Base-by-base conservation (phyloP, 2,888 invertebrate species). In the Kuschelorhynchus macadamiae region DNA sequence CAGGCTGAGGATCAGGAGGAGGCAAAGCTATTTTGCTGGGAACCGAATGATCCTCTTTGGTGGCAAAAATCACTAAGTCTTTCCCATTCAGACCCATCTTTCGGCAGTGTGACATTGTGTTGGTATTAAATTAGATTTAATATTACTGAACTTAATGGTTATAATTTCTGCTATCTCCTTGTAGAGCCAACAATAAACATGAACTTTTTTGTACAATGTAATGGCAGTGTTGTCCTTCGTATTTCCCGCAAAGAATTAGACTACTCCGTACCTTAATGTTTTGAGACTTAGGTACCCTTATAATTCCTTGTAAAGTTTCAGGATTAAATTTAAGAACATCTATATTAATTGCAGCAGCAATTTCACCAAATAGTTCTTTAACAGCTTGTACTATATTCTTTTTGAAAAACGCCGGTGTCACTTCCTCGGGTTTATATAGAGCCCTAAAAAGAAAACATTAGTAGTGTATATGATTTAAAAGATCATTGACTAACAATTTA, bases 21-120 rank as follows among this genome's bases (percentile, higher is more conserved):
- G 94, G 92, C 72, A 94, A 84, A 62, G 83, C 81, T 39, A 94
- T 87, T 57, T 85, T 88, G 78, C 93, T 91, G 0, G 95, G 94
- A 25, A 84, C 81, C 1, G 89, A 84, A 80, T 95, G 91, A 81
- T 94, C 93, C 80, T 92, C 93, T 77, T 90, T 90, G 0, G 93
- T 88, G 7, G 92, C 93, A 81, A 96, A 92, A 72, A 96, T 90
- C 41, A 97, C 90, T 70, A 89, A 88, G 81, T 96, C 95, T 85
- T 95, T 94, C 8, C 92, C 91, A 79, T 86, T 83, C 1, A 81
- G 81, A 1, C 84, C 85, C 21, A 84, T 79, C 57, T 79, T 80
- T 70, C 88, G 80, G 81, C 88, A 82, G 72, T 84, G 75, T 65
- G 86, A 81, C 87, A 86, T 79, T n/a, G n/a, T n/a, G n/a, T n/a